Base-by-base conservation (phyloP, 1,140 invertebrate genomes). In the Caenorhabditis latens region DNA sequence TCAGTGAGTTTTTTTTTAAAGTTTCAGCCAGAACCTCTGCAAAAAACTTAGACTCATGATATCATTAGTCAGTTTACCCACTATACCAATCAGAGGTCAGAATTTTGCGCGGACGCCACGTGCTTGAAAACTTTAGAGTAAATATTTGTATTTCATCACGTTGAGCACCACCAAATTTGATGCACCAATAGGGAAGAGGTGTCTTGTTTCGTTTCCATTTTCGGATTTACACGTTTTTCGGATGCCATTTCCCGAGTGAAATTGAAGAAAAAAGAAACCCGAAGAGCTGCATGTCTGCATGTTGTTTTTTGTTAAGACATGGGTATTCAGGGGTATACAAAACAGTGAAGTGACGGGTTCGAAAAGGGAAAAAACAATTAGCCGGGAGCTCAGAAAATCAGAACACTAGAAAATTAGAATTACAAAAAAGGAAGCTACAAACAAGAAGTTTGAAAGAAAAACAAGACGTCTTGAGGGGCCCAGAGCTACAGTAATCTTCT, bases 71-170 rank as follows among this genome's bases (percentile, higher is more conserved):
- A 58, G 14, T 63, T 63, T 32, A 21, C 61, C 21, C n/a, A 79
- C 14, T 43, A 19, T 50, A 79, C 46, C 46, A 50, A 79, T n/a
- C 71, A 50, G n/a, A 79, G 71, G 71, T 48, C 46, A 79, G 53
- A 50, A 79, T 2, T 58, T 63, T 79, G 71, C 14, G 65, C 40
- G 40, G 40, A 32, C 8, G 71, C 46, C 71, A 79, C 71, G 71
- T 79, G 71, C 13, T 24, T 11, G 19, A 24, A 79, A 50, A 79
- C 19, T n/a, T 32, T 63, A 40, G 46, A 24, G 71, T 24, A 79
- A 79, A 79, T 79, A 79, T 79, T 79, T 50, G 71, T 24, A 24
- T 79, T 79, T 79, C 43, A 79, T 79, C 71, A 50, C 46, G 61
- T 32, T 63, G 24, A 63, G 21, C 19, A 58, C 32, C 32, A 32